phyloP scores from a whole-genome alignment of 2,113 vertebrate species.

The Pungitius pungitius region DNA sequence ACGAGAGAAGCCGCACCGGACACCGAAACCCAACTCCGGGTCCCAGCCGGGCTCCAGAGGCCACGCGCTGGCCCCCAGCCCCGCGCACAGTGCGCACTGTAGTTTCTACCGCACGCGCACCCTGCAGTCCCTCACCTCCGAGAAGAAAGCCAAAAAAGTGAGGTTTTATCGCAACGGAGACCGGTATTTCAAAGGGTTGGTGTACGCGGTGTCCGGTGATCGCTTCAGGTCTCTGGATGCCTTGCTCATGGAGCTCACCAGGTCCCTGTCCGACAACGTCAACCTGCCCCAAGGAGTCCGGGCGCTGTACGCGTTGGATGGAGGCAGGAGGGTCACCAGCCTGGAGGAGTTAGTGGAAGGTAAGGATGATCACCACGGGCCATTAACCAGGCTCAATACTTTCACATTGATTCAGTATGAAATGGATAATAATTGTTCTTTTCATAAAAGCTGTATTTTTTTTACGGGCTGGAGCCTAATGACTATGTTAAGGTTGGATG shows the following conservation, averaged over 20 bases:
- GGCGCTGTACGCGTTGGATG: constrained; percentile 90
- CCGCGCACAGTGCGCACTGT: constrained; percentile 97
- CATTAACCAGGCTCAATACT: neutral
- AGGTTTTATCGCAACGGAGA: constrained; percentile 98
- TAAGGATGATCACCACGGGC: constrained; percentile 67
- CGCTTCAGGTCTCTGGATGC: constrained; percentile 95
- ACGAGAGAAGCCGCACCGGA: constrained; percentile 87
- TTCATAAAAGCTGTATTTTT: constrained; percentile 25
- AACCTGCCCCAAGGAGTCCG: constrained; percentile 96
- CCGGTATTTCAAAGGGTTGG: constrained; percentile 95
- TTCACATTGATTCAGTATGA: constrained; percentile 21
- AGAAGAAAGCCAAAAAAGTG: constrained; percentile 94
- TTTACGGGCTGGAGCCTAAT: neutral
- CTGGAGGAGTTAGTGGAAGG: constrained; percentile 94
- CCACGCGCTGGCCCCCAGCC: constrained; percentile 91
- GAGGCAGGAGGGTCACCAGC: constrained; percentile 87
- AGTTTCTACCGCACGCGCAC: constrained; percentile 97
- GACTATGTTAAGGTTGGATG: neutral
- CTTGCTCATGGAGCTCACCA: constrained; percentile 93
- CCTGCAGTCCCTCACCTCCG: constrained; percentile 93
- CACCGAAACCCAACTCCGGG: constrained; percentile 76
- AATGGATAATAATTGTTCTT: constrained; percentile 23
- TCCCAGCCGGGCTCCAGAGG: constrained; percentile 82
- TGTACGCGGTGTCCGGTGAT: constrained; percentile 93
- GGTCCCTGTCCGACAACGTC: constrained; percentile 94